Evolutionary conservation across 2,888 invertebrate genomes (phyloP).

Genomic region (Agapostemon virescens): DNA sequence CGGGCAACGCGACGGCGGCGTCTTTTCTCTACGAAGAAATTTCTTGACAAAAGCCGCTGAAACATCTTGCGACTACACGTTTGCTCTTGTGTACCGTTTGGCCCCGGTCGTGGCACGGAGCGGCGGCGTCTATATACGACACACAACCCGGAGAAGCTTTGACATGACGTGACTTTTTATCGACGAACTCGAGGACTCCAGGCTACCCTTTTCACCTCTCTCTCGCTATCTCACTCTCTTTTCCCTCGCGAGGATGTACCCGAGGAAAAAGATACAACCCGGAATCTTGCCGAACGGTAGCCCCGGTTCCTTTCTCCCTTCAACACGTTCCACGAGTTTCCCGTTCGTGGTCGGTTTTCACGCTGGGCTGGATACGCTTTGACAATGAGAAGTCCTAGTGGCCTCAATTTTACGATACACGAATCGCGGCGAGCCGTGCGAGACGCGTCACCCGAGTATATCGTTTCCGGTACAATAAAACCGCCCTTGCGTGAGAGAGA

Average conservation of each 20-base stretch:
- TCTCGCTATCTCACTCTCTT: too few species aligned
- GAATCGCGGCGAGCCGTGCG: conserved; percentile 20
- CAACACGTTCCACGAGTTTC: conserved; percentile 53
- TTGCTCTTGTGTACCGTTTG: conserved; percentile 5
- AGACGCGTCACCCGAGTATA: conserved; percentile 24
- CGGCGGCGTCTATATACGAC: background rate
- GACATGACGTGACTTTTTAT: conserved; percentile 46
- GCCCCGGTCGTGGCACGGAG: background rate
- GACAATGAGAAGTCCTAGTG: conserved; percentile 46
- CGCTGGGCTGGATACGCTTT: conserved; percentile 44
- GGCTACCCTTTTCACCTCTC: conserved; percentile 35
- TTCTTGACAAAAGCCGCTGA: conserved; percentile 16
- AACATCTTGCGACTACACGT: conserved; percentile 3
- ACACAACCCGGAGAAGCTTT: conserved; percentile 12
- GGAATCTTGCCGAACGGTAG: conserved; percentile 18
- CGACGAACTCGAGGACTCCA: conserved; percentile 13
- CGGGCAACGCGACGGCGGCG: background rate
- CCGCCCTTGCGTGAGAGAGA: conserved; percentile 18
- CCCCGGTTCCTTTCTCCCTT: conserved; percentile 20
- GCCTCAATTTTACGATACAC: conserved; percentile 53
- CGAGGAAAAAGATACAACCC: conserved; percentile 11
- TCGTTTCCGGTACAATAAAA: conserved; percentile 38
- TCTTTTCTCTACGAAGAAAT: conserved; percentile 19
- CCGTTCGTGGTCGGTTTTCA: conserved; percentile 57
- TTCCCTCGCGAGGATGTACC: conserved; percentile 4